A percentile compares a stretch with the other conserved stretches of the same genome.
Conservation (phyloP, 2,888 invertebrate species). For the Drosophila mulleri region DNA sequence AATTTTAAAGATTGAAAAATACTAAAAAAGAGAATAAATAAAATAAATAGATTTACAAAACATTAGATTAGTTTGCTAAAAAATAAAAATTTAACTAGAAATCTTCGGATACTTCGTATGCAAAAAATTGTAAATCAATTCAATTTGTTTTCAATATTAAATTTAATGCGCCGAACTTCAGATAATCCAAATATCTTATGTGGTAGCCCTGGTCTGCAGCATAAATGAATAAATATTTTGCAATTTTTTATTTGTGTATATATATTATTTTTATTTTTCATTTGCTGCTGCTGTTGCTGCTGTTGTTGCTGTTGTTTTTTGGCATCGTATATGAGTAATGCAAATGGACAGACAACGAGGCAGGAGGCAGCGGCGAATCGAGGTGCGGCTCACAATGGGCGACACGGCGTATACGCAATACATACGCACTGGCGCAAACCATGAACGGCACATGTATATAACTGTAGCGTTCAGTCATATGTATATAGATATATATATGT, state of each 20-base stretch:
- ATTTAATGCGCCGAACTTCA: not conserved
- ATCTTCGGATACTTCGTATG: too few relatives aligned
- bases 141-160: not conserved
- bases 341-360: slow-evolving; percentile 55
- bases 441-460: slow-evolving; percentile 49
- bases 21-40: too few relatives aligned
- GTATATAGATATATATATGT: not conserved
- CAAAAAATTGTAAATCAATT: not conserved
- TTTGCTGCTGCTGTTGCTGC: slow-evolving; percentile 39
- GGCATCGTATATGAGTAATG: slow-evolving; percentile 68
- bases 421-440: slow-evolving; percentile 13
- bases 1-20: too few relatives aligned
- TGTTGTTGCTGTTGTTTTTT: slow-evolving; percentile 34
- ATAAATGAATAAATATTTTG: slow-evolving; percentile 73
- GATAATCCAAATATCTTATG: slow-evolving; percentile 2
- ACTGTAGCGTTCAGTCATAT: slow-evolving; percentile 7
- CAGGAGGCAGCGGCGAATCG: slow-evolving; percentile 33
- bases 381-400: slow-evolving; percentile 74
- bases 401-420: slow-evolving; percentile 72
- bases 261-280: slow-evolving; percentile 29
- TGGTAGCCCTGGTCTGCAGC: slow-evolving; percentile 57
- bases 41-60: too few relatives aligned
- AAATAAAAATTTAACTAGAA: too few relatives aligned
- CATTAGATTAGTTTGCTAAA: too few relatives aligned
- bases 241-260: slow-evolving; percentile 53